phyloP scores from a whole-genome alignment of 2,888 invertebrate genomes.

The Nemapogon koenigi region DNA sequence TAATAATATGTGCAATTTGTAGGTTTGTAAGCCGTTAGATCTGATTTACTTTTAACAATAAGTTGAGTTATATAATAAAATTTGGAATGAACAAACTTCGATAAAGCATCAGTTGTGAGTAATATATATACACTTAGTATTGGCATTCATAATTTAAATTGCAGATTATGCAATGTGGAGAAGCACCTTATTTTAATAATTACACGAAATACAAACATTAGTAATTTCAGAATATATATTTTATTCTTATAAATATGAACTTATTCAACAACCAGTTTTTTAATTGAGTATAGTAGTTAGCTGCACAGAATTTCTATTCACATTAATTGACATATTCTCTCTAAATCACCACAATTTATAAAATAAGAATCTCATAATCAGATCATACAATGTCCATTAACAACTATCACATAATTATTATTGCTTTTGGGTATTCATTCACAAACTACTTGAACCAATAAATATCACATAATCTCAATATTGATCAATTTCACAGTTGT shows the following conservation, averaged over 20 bases:
- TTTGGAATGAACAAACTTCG: conserved; percentile 7
- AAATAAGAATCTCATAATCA: background rate
- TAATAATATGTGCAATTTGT: too few relatives aligned
- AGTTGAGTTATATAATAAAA: too few relatives aligned
- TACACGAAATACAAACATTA: background rate
- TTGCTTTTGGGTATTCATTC: conserved; percentile 8
- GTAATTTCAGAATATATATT: background rate
- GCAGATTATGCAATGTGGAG: background rate
- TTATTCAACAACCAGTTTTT: background rate
- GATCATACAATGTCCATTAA: conserved; percentile 4
- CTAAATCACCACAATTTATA: background rate
- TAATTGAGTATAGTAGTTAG: conserved; percentile 1
- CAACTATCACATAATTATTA: conserved; percentile 9
- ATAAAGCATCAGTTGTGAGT: too few relatives aligned
- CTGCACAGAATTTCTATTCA: conserved; percentile 1
- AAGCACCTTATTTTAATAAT: background rate
- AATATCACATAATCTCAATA: conserved; percentile 7
- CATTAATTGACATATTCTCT: conserved; percentile 10
- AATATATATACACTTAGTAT: too few relatives aligned
- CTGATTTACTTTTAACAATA: too few relatives aligned
- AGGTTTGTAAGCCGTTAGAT: too few relatives aligned
- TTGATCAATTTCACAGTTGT: too few relatives aligned
- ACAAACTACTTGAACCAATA: conserved; percentile 1
- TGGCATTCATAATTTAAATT: too few relatives aligned
- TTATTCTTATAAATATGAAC: background rate